These are phyloP conservation scores for Argynnis bischoffii DNA, from an alignment of 2,888 invertebrate genomes.

Conservation along the genomic window DNA sequence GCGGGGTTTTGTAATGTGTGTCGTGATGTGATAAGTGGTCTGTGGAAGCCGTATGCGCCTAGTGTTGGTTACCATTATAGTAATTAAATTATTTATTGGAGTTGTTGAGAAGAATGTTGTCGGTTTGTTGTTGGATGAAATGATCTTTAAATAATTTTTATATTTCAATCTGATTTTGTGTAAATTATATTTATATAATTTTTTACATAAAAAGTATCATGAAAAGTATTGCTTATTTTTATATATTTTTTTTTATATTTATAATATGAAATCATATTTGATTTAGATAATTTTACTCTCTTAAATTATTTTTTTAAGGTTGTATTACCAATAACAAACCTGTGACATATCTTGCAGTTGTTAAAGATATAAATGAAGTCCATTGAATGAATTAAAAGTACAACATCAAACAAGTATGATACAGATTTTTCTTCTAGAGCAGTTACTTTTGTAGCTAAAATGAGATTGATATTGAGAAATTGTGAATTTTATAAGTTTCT, in stretches of 20 bases:
- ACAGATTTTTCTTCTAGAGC: constrained; percentile 14
- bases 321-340: constrained; percentile 17
- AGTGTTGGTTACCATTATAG: constrained; percentile 37
- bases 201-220: background rate
- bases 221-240: background rate
- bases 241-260: constrained; percentile 1
- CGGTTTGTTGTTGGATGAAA: constrained; percentile 23
- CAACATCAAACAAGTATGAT: constrained; percentile 26
- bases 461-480: constrained; percentile 18
- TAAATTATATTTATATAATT: background rate
- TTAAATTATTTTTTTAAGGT: background rate
- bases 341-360: constrained; percentile 21
- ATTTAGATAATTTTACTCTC: background rate
- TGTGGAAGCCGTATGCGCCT: constrained; percentile 22
- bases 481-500: constrained; percentile 19
- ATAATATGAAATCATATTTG: background rate
- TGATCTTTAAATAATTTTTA: background rate
- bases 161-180: constrained; percentile 2
- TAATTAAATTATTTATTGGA: constrained; percentile 40
- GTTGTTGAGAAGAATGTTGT: constrained; percentile 27
- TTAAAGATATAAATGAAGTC: constrained; percentile 29
- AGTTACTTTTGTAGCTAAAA: constrained; percentile 28
- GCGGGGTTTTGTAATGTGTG: constrained; percentile 37
- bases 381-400: constrained; percentile 31
- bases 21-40: constrained; percentile 37